These are phyloP conservation scores for Imbricaverruca yamaguchii DNA, from an alignment of 2,888 invertebrate species.

Conservation along the genomic window DNA sequence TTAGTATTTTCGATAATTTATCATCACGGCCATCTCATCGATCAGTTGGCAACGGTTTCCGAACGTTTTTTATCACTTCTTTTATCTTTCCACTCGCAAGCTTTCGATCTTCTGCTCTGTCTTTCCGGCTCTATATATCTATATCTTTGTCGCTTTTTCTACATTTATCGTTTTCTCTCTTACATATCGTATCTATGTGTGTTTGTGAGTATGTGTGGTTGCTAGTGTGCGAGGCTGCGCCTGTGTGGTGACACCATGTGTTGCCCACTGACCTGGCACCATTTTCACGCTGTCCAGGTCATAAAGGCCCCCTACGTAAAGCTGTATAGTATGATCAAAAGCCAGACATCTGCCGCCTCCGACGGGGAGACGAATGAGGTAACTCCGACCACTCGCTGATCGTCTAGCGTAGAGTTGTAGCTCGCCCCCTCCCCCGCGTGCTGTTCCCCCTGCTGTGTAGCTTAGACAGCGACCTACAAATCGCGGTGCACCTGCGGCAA, in stretches of 20 bases:
- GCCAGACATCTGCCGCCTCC: slow-evolving; percentile 49
- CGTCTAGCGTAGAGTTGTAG: background rate
- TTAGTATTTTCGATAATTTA: too few species aligned
- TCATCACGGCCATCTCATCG: too few species aligned
- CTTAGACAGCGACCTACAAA: background rate
- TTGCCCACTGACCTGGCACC: slow-evolving; percentile 37
- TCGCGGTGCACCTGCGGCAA: too few species aligned
- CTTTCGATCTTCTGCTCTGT: too few species aligned
- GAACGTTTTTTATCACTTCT: too few species aligned
- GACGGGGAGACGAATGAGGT: slow-evolving; percentile 35
- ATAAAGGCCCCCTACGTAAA: slow-evolving; percentile 95
- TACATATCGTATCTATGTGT: background rate
- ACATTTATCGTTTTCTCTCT: too few species aligned
- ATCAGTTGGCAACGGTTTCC: too few species aligned
- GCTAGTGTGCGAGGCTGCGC: slow-evolving; percentile 19
- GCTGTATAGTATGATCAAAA: slow-evolving; percentile 93
- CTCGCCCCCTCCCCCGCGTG: background rate
- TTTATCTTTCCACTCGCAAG: too few species aligned
- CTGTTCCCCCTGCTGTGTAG: background rate
- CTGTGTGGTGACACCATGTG: background rate
- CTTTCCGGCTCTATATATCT: too few species aligned
- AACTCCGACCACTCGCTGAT: background rate
- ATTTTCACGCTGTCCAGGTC: slow-evolving; percentile 55
- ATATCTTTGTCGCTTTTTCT: too few species aligned
- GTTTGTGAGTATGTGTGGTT: background rate